Evolutionary conservation across 2,797 vertebrate species (phyloP), one percentile per base, ranked within the genome.

Genomic region (Spatula versicolor): DNA sequence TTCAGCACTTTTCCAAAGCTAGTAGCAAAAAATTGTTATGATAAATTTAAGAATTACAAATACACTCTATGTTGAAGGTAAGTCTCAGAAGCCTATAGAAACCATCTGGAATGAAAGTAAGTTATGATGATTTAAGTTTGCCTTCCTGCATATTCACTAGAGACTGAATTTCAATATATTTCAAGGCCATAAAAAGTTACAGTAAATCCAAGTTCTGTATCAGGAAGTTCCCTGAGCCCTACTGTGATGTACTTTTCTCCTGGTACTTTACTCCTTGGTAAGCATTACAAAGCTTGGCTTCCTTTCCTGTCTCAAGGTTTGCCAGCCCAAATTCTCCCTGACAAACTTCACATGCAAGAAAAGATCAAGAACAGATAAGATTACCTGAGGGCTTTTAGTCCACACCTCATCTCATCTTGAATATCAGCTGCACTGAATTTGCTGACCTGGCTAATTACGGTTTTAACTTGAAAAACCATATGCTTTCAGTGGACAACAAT

Each of bases 101-200:
- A 94, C 83, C 77, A 85, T 85, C 62, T 92, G 92, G 89, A 94
- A 88, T 90, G 83, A 69, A 92, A 83, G 50, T 69, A 93, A 91
- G 71, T 90, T 83, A 79, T 2, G n/a, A 92, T 93, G 94, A 96
- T 94, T 95, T 95, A 96, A 92, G 69, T 94, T 93, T 96, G 87
- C 66, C 87, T 94, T 96, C 96, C 93, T 95, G 92, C n/a, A 73
- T 94, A 95, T 83, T 90, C 96, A 86, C 95, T 90, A 55, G 96
- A 92, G 95, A 88, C 76, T 78, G 59, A 90, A 96, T 89, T 88
- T 89, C 82, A 94, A 94, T 96, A 90, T 87, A 95, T 94, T 90
- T 60, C 64, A 83, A 84, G 28, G 79, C 62, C 77, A 91, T 94
- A 94, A 94, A 86, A 96, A 66, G 43, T 79, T 91, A 83, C 25